Base-by-base conservation (phyloP, 2,113 vertebrate species). In the Lasiurus cinereus region DNA sequence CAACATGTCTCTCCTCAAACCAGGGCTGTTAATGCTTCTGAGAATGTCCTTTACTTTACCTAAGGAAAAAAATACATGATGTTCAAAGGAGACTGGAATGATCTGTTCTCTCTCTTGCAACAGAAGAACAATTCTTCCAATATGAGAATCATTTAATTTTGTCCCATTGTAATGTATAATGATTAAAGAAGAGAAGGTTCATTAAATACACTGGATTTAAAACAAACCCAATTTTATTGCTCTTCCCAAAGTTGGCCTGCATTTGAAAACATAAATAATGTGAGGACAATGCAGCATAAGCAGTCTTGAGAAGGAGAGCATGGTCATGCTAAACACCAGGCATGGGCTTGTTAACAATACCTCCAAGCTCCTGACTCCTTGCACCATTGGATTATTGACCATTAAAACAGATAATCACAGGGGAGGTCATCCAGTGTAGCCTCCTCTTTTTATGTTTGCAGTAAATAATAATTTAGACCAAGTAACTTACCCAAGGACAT, bases 171-270 rank as follows among this genome's bases (percentile, higher is more conserved):
- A 90, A 86, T 69, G 84, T 84, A 72, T 36, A 93, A 93, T 92
- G 78, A 91, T 88, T 96, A 92, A 95, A 91, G 69, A 36, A 27
- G 66, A 74, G 39, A 90, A 93, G 73, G 4, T 77, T 94, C 78
- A 96, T 97, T 97, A 94, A 90, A 82, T 83, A 90, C n/a, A 91
- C 21, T 94, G 73, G 86, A n/a, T 78, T 78, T 83, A 94, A 93
- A 95, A 86, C 31, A 16, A 83, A 92, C 92, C 31, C 33, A 88
- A 77, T 79, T n/a, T 93, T 86, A 94, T 87, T 94, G 36, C 88
- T 91, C 79, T 93, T 91, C 84, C 52, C 36, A 95, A 94, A 93
- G 66, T 52, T 90, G 33, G 56, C 43, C n/a, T 89, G 59, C 50
- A 64, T 87, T 93, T 87, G 50, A 52, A 88, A 95, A 95, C 87